Percentiles rank a stretch among this genome's conserved stretches.
Conservation (phyloP, 2,888 invertebrate species). For the Zhengitettix transpicula region DNA sequence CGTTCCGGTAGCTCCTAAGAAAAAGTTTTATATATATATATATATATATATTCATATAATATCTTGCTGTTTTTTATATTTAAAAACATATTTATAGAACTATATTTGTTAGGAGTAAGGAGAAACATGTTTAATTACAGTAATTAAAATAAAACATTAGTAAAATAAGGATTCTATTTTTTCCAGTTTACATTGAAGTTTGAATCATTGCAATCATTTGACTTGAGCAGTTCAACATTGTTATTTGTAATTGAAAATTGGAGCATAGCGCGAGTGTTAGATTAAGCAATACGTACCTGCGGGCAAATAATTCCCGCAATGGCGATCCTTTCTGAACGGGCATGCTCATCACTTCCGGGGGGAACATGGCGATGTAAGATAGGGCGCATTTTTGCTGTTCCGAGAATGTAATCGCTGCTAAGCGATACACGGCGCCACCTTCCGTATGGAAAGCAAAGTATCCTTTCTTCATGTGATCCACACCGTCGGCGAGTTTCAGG, state of each 20-base stretch:
- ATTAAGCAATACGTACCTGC: background rate
- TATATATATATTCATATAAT: too few species aligned
- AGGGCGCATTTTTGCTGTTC: constrained; percentile 7
- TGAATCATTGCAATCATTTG: too few species aligned
- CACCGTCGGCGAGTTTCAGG: background rate
- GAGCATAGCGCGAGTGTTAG: background rate
- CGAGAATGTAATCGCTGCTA: background rate
- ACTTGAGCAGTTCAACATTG: background rate
- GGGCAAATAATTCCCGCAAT: background rate
- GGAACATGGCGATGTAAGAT: background rate
- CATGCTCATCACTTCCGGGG: background rate
- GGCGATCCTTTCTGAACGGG: background rate
- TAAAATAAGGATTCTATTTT: too few species aligned
- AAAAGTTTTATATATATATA: too few species aligned
- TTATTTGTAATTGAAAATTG: background rate
- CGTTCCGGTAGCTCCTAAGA: too few species aligned
- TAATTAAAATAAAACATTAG: too few species aligned
- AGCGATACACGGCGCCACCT: background rate
- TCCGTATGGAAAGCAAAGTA: constrained; percentile 6
- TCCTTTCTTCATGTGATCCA: background rate
- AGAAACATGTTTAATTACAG: too few species aligned
- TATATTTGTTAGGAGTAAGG: too few species aligned
- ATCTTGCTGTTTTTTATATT: too few species aligned
- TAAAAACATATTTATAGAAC: too few species aligned
- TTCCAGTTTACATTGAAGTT: too few species aligned